phyloP scores from a whole-genome alignment of 2,113 vertebrate genomes.

The Cyanistes caeruleus region DNA sequence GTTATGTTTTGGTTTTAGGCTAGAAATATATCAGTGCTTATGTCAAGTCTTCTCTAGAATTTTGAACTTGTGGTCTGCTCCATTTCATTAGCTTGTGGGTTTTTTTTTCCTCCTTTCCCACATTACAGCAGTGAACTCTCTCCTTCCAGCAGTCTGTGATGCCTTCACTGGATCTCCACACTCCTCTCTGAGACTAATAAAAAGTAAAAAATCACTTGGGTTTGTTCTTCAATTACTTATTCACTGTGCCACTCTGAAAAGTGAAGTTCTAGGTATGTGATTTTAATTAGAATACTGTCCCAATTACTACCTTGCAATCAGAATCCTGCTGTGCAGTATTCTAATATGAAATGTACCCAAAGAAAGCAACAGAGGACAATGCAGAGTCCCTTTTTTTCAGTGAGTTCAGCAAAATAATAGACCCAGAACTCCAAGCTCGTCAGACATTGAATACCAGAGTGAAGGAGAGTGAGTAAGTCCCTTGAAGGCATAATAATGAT shows the following conservation, averaged over 20 bases:
- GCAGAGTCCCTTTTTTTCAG: background rate
- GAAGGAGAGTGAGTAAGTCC: background rate
- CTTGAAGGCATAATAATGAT: background rate
- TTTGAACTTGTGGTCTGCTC: background rate
- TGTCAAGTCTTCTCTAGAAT: background rate
- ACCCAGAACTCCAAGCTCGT: background rate
- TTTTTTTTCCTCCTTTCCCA: background rate
- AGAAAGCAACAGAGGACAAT: background rate
- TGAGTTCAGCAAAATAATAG: background rate
- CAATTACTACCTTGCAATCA: background rate
- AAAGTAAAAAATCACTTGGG: background rate
- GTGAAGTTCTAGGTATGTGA: background rate
- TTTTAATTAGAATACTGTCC: slow-evolving; percentile 14
- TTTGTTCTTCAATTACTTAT: slow-evolving; percentile 5
- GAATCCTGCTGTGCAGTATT: background rate
- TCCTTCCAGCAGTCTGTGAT: background rate
- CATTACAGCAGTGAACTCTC: fast-evolving
- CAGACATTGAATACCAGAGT: background rate
- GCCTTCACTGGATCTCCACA: background rate
- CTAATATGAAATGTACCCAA: background rate
- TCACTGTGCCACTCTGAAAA: background rate
- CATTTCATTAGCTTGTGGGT: background rate
- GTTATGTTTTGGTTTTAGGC: slow-evolving; percentile 11
- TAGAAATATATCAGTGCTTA: background rate
- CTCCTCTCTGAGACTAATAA: background rate